Base-by-base conservation (phyloP, 2,888 invertebrate genomes). In the Drosophila buzzatii region DNA sequence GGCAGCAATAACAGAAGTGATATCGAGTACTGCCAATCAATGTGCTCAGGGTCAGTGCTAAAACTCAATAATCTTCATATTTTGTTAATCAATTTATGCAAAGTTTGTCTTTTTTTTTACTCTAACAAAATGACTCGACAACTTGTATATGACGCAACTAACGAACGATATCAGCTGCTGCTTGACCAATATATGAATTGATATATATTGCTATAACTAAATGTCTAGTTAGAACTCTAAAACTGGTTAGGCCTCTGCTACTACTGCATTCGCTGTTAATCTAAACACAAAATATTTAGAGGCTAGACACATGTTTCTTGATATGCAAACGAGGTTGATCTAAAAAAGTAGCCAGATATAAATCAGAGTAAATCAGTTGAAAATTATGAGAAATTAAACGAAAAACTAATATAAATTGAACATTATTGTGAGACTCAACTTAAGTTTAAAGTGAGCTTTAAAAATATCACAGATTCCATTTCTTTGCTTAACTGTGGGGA, bases 31-130 rank as follows among this genome's bases (percentile, higher is more conserved):
- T 41, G 53, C 62, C 72, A 59, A 51, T 77, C 77, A 72, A 9
- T 57, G 39, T 59, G 67, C 65, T 70, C 82, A 89, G 90, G 88
- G 88, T 90, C 88, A 89, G 86, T 83, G 89, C 72, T 79, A 82
- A 81, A 80, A 74, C 77, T 61, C 35, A 18, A 33, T 20, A 16
- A 45, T 57, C 18, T 44, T 44, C 10, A 16, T 8, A 37, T 37
- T 35, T 53, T 23, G 23, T 5, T 53, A 9, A 20, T 16, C 1
- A 39, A 53, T 67, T 76, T 72, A 76, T 76, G 69, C 76, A 76
- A 60, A 51, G 16, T 47, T 65, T 51, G 41, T 16, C 8, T 45
- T 16, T 27, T 27, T 8, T 3, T n/a, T 52, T 49, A 16, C 44
- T 12, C 16, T 27, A 37, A n/a, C 37, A 31, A 73, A 70, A 67